These are phyloP conservation scores for Melanostoma mellinum DNA, from an alignment of 2,888 invertebrate genomes.

Conservation along the genomic window DNA sequence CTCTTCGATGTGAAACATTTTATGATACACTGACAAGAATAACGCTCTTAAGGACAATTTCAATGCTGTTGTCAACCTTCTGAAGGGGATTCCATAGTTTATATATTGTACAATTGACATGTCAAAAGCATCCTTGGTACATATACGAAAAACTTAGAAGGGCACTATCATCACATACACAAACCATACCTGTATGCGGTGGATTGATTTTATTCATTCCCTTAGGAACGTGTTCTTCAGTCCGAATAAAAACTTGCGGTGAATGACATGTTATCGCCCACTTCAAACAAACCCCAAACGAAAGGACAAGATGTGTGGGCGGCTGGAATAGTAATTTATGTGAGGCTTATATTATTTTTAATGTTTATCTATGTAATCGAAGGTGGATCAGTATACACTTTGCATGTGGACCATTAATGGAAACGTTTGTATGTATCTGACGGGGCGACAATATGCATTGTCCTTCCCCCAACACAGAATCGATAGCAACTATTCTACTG, in stretches of 20 bases:
- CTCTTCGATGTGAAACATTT: constrained; percentile 16
- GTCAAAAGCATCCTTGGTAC: constrained; percentile 24
- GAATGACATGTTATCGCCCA: constrained; percentile 29
- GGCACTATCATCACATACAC: neutral
- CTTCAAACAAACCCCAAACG: constrained; percentile 1
- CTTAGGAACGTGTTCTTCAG: neutral
- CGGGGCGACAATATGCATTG: neutral
- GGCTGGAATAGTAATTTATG: constrained; percentile 16
- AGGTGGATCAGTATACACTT: constrained; percentile 16
- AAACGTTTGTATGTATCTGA: neutral
- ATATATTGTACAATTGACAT: constrained; percentile 23
- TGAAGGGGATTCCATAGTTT: neutral
- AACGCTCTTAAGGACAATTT: constrained; percentile 27
- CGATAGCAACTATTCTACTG: no score
- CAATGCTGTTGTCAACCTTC: constrained; percentile 10
- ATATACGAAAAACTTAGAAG: no score
- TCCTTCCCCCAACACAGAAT: no score
- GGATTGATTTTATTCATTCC: constrained; percentile 20
- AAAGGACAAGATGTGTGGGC: neutral
- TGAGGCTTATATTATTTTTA: constrained; percentile 13
- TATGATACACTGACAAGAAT: constrained; percentile 24
- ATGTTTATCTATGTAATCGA: constrained; percentile 38
- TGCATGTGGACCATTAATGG: no score
- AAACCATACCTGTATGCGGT: neutral
- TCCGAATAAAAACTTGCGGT: constrained; percentile 3